Evolutionary conservation across 2,113 vertebrate genomes (phyloP).

Genomic region (Zootoca vivipara): DNA sequence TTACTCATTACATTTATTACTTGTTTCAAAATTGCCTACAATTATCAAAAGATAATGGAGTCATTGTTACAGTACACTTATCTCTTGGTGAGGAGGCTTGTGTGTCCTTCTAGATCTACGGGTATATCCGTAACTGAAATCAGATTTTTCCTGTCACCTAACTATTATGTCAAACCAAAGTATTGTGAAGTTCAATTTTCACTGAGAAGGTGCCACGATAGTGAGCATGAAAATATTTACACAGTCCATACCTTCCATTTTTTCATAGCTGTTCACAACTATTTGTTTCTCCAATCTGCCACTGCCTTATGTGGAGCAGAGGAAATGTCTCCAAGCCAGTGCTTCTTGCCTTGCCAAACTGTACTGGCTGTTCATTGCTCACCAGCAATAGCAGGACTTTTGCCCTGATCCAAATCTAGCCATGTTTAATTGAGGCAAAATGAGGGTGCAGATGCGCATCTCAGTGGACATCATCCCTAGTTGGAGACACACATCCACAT

Average conservation of each 20-base stretch:
- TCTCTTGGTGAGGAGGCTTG: neutral
- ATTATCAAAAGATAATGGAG: conserved; percentile 24
- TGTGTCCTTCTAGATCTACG: neutral
- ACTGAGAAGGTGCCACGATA: too few relatives aligned
- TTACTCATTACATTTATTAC: conserved; percentile 25
- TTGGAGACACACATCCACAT: neutral
- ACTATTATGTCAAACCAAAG: too few relatives aligned
- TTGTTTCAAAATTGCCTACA: conserved; percentile 8
- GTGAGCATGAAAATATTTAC: too few relatives aligned
- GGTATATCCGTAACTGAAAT: neutral
- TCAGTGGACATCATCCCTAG: neutral
- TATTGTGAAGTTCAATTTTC: too few relatives aligned
- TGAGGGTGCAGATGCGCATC: neutral
- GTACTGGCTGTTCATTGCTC: neutral
- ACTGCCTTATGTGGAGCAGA: neutral
- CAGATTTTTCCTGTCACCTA: too few relatives aligned
- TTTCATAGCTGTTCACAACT: too few relatives aligned
- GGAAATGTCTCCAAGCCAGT: neutral
- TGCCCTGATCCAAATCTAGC: neutral
- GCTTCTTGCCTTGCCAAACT: neutral
- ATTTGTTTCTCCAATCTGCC: neutral
- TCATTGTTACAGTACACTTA: neutral
- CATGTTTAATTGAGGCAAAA: neutral
- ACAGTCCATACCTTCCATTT: too few relatives aligned
- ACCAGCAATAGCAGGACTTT: neutral